These are phyloP conservation scores for Ichneumon xanthorius DNA, from an alignment of 2,888 invertebrate genomes.

Conservation along the genomic window DNA sequence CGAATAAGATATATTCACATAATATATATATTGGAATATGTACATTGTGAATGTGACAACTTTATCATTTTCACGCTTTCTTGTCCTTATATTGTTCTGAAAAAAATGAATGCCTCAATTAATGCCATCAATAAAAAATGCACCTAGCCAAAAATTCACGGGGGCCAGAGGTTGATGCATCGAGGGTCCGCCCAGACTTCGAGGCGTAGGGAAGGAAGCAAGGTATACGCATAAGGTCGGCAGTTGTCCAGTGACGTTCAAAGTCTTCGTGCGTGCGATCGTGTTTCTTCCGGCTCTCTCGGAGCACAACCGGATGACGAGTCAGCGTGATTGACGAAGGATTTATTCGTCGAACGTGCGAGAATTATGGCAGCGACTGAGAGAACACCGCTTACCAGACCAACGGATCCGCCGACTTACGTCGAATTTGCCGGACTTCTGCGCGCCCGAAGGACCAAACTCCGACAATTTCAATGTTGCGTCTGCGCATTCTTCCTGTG, in stretches of 20 bases:
- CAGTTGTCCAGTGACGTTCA: constrained; percentile 59
- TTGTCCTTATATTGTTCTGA: too few relatives aligned
- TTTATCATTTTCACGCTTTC: too few relatives aligned
- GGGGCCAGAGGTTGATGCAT: background rate
- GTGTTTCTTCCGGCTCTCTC: constrained; percentile 50
- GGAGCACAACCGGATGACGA: constrained; percentile 23
- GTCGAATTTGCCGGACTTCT: constrained; percentile 86
- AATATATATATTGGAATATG: too few relatives aligned
- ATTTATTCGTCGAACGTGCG: background rate
- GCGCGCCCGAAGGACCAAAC: constrained; percentile 84
- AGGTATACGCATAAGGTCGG: constrained; percentile 37
- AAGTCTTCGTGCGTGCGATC: constrained; percentile 64
- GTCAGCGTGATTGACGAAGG: constrained; percentile 32
- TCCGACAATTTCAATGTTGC: constrained; percentile 89
- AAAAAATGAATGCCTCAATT: too few relatives aligned
- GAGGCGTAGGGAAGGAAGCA: background rate
- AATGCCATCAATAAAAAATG: background rate
- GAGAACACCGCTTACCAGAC: constrained; percentile 85
- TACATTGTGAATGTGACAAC: too few relatives aligned
- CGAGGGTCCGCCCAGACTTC: background rate
- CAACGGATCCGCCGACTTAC: constrained; percentile 84
- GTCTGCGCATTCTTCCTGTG: constrained; percentile 90
- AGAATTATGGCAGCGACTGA: constrained; percentile 83
- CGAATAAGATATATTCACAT: too few relatives aligned
- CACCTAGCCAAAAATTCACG: background rate